A percentile compares a stretch with the other conserved stretches of the same genome.
Evolutionary conservation across 2,113 vertebrate genomes (phyloP).

Genomic region (Istiophorus platypterus): DNA sequence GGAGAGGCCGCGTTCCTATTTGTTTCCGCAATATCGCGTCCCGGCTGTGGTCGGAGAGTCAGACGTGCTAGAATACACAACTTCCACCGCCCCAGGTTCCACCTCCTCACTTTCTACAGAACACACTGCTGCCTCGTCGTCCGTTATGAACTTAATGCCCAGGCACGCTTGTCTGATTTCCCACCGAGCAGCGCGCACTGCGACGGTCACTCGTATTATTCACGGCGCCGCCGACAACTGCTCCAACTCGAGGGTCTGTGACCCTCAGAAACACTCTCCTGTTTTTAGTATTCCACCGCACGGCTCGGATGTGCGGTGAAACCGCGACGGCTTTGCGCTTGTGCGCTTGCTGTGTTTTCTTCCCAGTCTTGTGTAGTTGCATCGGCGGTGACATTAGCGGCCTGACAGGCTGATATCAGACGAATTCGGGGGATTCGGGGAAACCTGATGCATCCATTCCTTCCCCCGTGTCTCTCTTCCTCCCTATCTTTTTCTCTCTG

Average conservation of each 20-base stretch:
- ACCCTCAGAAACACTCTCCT: not conserved
- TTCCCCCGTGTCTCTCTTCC: not conserved
- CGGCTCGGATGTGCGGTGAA: not conserved
- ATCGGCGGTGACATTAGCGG: constrained; percentile 45
- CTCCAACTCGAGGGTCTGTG: not conserved
- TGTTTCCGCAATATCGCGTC: no score
- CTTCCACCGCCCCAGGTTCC: no score
- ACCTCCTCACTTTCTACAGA: not conserved
- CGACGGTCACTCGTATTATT: not conserved
- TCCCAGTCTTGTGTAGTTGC: not conserved
- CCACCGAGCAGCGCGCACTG: not conserved
- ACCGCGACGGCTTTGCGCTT: not conserved
- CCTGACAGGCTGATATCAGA: constrained; percentile 15
- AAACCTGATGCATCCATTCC: constrained; percentile 8
- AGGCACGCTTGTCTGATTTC: not conserved
- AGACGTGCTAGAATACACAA: no score
- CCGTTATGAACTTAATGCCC: not conserved
- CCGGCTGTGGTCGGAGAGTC: not conserved
- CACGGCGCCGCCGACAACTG: not conserved
- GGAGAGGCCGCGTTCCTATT: no score
- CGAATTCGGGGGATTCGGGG: constrained; percentile 1
- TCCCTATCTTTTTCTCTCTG: not conserved
- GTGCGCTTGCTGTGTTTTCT: not conserved
- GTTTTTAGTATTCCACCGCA: constrained; percentile 1
- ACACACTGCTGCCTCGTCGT: not conserved